Evolutionary conservation across 2,113 vertebrate species (phyloP).

Genomic region (Piaya cayana): DNA sequence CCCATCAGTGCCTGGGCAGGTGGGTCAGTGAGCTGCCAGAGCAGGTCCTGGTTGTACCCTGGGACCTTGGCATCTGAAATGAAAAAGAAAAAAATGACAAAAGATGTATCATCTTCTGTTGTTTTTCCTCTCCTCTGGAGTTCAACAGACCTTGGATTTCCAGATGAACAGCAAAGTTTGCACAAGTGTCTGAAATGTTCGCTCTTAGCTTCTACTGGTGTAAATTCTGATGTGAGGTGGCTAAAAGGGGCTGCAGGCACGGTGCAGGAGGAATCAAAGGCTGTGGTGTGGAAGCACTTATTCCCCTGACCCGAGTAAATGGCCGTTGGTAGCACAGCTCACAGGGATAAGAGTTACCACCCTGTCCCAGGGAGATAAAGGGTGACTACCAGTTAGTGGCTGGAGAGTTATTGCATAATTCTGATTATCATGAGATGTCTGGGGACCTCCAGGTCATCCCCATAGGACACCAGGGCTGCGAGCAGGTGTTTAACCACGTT

Average conservation of each 20-base stretch:
- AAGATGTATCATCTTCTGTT: background rate
- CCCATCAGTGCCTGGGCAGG: background rate
- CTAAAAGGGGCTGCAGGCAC: background rate
- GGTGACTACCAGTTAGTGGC: background rate
- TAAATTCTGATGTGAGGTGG: background rate
- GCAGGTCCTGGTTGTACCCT: background rate
- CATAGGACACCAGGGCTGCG: background rate
- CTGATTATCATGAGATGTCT: background rate
- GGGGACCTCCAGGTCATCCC: background rate
- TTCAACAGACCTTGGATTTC: background rate
- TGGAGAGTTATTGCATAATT: conserved; percentile 8
- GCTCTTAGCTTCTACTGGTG: background rate
- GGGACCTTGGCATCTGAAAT: background rate
- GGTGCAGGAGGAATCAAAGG: background rate
- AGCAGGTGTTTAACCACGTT: background rate
- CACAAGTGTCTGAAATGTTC: background rate
- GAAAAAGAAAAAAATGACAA: background rate
- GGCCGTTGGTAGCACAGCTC: background rate
- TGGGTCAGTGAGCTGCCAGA: background rate
- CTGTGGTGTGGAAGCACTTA: background rate
- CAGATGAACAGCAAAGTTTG: background rate
- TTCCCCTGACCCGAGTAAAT: background rate
- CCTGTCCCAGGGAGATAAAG: background rate
- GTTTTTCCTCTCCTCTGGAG: background rate
- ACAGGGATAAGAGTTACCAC: background rate